Percentiles rank a stretch among this genome's conserved stretches.
phyloP scores from a whole-genome alignment of 2,797 vertebrate genomes.

The Crypturellus tataupa region DNA sequence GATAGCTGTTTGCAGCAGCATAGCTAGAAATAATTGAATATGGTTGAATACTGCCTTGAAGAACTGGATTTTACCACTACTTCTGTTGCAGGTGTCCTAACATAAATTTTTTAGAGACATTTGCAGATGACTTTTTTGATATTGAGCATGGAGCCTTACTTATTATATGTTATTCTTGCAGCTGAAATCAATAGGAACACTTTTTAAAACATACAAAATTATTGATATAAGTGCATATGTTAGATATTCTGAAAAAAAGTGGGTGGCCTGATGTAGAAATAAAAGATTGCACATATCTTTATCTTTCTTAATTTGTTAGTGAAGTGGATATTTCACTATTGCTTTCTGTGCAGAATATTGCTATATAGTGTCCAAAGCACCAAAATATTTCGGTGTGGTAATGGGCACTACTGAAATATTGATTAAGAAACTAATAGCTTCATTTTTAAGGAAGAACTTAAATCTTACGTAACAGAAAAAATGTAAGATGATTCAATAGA shows the following conservation, averaged over 20 bases:
- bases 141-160: not conserved
- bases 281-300: not conserved
- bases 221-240: not conserved
- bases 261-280: not conserved
- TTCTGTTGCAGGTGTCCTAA: not conserved
- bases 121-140: not conserved
- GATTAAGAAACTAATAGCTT: not conserved
- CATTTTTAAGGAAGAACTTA: not conserved
- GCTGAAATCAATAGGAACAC: not conserved
- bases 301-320: not conserved
- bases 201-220: not conserved
- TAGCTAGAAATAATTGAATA: not conserved
- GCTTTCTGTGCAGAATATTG: not conserved
- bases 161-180: not conserved
- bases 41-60: not conserved
- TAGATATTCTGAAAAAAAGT: not conserved
- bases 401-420: not conserved
- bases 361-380: not conserved
- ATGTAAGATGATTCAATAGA: not conserved
- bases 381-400: not conserved
- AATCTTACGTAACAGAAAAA: not conserved
- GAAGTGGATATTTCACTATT: not conserved
- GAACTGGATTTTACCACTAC: not conserved
- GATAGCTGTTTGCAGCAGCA: not conserved
- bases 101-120: not conserved